phyloP scores from a whole-genome alignment of 2,888 invertebrate genomes.

The Drosophila kuntzei region DNA sequence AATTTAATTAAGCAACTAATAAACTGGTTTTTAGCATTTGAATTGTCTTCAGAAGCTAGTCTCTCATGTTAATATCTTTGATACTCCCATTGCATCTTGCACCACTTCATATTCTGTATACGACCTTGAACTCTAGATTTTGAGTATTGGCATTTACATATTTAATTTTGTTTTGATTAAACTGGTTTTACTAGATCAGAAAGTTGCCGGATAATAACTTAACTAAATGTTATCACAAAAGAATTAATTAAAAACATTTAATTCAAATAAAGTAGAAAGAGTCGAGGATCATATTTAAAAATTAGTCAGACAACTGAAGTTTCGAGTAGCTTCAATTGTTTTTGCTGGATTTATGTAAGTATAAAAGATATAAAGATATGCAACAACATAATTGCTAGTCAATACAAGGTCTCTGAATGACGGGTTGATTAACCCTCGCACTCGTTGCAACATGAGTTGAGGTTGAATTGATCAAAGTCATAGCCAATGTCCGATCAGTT shows the following conservation, averaged over 20 bases:
- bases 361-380: not conserved
- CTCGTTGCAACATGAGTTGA: conserved; percentile 27
- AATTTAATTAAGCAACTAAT: not conserved
- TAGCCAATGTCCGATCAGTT: conserved; percentile 14
- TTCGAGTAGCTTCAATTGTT: not conserved
- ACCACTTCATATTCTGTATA: not conserved
- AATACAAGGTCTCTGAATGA: conserved; percentile 51
- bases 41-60: not conserved
- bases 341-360: not conserved
- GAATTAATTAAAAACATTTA: conserved; percentile 2
- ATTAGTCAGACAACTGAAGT: not conserved
- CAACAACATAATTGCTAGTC: not conserved
- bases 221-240: not conserved
- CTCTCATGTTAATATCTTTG: not conserved
- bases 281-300: not conserved
- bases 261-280: too few species aligned
- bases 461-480: conserved; percentile 31
- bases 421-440: conserved; percentile 48
- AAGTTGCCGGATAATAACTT: conserved; percentile 12
- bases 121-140: conserved; percentile 22
- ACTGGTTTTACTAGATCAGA: conserved; percentile 53
- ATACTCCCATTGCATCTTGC: conserved; percentile 1
- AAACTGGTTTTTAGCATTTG: conserved; percentile 4
- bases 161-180: conserved; percentile 18
- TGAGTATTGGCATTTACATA: conserved; percentile 22